Evolutionary conservation across 2,113 vertebrate species (phyloP).

Genomic region (Gobius niger): DNA sequence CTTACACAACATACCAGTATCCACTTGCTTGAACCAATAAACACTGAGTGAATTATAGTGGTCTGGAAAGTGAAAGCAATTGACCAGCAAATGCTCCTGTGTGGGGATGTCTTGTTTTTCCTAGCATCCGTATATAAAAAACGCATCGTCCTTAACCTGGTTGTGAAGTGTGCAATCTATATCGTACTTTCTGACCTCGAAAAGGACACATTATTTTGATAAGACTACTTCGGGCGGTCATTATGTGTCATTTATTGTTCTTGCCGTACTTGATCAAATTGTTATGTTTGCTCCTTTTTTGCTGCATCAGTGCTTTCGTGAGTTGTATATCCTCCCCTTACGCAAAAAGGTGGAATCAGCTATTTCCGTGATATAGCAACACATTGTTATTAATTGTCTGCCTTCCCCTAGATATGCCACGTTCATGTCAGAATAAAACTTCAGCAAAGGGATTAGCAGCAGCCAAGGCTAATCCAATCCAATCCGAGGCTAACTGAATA

Average conservation of each 20-base stretch:
- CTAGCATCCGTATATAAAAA: constrained; percentile 7
- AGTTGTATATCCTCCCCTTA: too few relatives aligned
- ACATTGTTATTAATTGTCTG: constrained; percentile 54
- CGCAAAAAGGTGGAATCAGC: too few relatives aligned
- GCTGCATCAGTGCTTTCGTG: too few relatives aligned
- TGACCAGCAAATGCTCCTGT: constrained; percentile 32
- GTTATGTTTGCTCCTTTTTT: too few relatives aligned
- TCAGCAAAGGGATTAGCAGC: constrained; percentile 56
- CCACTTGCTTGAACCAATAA: constrained; percentile 67
- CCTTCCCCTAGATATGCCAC: constrained; percentile 50
- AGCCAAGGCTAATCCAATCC: constrained; percentile 26
- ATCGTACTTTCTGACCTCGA: too few relatives aligned
- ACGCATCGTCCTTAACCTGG: too few relatives aligned
- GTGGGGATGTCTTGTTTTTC: constrained; percentile 27
- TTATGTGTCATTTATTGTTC: too few relatives aligned
- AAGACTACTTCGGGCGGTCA: too few relatives aligned
- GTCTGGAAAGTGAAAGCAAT: constrained; percentile 45
- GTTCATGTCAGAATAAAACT: constrained; percentile 52
- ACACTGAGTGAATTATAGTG: constrained; percentile 58
- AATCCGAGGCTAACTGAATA: constrained; percentile 68
- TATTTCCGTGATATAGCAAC: too few relatives aligned
- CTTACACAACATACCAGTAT: constrained; percentile 68
- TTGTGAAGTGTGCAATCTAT: too few relatives aligned
- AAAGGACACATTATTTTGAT: too few relatives aligned
- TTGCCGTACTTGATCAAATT: too few relatives aligned